These are phyloP conservation scores for Xiphydria camelus DNA, from an alignment of 2,888 invertebrate species.

Conservation along the genomic window DNA sequence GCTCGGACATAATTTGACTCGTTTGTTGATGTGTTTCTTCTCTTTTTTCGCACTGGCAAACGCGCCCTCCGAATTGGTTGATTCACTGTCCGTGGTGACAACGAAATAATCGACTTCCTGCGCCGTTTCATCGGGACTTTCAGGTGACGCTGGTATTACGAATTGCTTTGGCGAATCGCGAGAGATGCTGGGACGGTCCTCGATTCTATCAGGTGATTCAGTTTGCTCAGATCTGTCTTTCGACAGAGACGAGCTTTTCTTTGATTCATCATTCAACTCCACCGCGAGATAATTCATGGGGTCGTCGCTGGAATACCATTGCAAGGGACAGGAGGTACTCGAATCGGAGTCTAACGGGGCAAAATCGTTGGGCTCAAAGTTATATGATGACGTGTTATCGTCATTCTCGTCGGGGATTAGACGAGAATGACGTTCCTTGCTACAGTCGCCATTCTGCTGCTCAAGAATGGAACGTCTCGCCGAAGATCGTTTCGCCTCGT, in stretches of 20 bases:
- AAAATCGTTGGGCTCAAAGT: constrained; percentile 9
- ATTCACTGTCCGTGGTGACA: neutral
- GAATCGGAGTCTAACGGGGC: constrained; percentile 40
- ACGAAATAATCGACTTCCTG: neutral
- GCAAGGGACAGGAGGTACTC: constrained; percentile 34
- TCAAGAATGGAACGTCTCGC: constrained; percentile 23
- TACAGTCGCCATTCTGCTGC: too few relatives aligned
- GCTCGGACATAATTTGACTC: constrained; percentile 13
- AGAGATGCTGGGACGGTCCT: too few relatives aligned
- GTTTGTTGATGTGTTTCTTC: constrained; percentile 13
- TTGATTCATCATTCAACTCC: constrained; percentile 16
- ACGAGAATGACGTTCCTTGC: neutral
- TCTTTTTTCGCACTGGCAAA: constrained; percentile 9
- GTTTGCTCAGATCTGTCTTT: neutral
- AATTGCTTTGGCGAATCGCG: neutral
- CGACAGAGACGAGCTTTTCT: neutral
- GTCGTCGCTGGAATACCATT: constrained; percentile 37
- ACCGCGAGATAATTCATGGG: constrained; percentile 26
- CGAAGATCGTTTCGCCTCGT: constrained; percentile 5
- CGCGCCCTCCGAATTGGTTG: constrained; percentile 4
- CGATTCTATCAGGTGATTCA: neutral
- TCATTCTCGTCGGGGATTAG: constrained; percentile 10
- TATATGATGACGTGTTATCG: constrained; percentile 7
- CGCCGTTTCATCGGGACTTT: neutral
- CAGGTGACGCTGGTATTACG: too few relatives aligned